These are phyloP conservation scores for Enhydra lutris DNA, from an alignment of 2,113 vertebrate genomes.

Conservation along the genomic window DNA sequence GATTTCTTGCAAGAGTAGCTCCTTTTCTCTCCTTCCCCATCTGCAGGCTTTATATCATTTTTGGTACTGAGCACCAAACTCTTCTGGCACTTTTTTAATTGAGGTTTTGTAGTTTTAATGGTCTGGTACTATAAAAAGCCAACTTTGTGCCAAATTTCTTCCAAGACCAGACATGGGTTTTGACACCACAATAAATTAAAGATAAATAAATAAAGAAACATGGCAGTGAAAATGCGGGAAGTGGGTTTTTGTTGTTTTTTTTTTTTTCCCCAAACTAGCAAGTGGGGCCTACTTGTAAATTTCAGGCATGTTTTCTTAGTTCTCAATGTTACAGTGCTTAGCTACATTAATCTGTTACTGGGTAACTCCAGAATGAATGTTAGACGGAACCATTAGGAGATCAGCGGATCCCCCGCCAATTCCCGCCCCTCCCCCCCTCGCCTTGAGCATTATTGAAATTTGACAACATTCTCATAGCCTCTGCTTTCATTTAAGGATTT, in stretches of 20 bases:
- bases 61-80: conserved; percentile 69
- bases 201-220: conserved; percentile 66
- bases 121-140: conserved; percentile 72
- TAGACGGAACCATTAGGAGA: conserved; percentile 63
- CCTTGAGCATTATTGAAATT: conserved; percentile 66
- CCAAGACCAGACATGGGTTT: conserved; percentile 76
- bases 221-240: conserved; percentile 48
- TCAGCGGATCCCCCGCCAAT: neutral
- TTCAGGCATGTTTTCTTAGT: conserved; percentile 69
- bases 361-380: conserved; percentile 75
- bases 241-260: neutral
- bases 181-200: conserved; percentile 72
- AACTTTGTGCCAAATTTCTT: conserved; percentile 70
- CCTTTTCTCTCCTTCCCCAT: conserved; percentile 8
- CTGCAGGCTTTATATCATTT: conserved; percentile 73
- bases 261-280: conserved; percentile 43
- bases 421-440: neutral
- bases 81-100: conserved; percentile 78
- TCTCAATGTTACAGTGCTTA: conserved; percentile 59
- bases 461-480: conserved; percentile 70
- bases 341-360: conserved; percentile 74
- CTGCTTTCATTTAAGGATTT: conserved; percentile 69
- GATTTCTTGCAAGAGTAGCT: conserved; percentile 59
- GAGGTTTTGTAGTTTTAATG: conserved; percentile 79
- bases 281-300: conserved; percentile 57